Percentiles rank a stretch among this genome's conserved stretches.
These are phyloP conservation scores for Anoura caudifer DNA, from an alignment of 2,113 vertebrate species.

Conservation along the genomic window DNA sequence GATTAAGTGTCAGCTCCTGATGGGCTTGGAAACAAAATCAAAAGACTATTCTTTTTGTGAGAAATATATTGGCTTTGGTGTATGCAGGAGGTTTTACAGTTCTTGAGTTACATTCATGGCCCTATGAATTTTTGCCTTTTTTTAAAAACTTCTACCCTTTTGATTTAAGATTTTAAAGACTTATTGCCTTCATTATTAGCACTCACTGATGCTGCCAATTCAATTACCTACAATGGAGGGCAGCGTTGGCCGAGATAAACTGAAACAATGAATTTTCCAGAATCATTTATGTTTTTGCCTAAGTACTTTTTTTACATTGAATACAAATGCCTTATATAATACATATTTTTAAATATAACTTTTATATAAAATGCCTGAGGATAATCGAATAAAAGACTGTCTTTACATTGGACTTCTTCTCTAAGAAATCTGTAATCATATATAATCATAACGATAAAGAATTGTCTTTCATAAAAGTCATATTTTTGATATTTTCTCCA, in stretches of 20 bases:
- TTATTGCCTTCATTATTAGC: conserved; percentile 53
- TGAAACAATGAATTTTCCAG: conserved; percentile 39
- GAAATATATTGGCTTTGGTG: neutral
- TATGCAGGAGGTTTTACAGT: neutral
- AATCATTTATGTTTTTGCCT: conserved; percentile 7
- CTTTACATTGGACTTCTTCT: conserved; percentile 11
- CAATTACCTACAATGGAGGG: conserved; percentile 36
- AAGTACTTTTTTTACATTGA: conserved; percentile 26
- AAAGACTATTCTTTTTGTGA: neutral
- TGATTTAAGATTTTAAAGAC: conserved; percentile 46
- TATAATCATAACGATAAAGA: neutral
- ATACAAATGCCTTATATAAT: neutral
- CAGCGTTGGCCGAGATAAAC: neutral
- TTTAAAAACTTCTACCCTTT: neutral
- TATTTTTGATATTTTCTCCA: neutral
- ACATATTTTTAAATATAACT: conserved; percentile 6
- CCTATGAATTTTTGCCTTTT: conserved; percentile 7
- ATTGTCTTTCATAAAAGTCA: neutral
- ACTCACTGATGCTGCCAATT: conserved; percentile 48
- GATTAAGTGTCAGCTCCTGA: neutral
- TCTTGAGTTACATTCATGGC: conserved; percentile 3
- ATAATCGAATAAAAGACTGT: neutral
- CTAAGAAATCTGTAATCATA: neutral
- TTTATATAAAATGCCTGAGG: conserved; percentile 21
- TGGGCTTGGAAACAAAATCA: neutral